A percentile compares a stretch with the other conserved stretches of the same genome.
phyloP scores from a whole-genome alignment of 2,113 vertebrate species.

The Halichoeres trimaculatus region DNA sequence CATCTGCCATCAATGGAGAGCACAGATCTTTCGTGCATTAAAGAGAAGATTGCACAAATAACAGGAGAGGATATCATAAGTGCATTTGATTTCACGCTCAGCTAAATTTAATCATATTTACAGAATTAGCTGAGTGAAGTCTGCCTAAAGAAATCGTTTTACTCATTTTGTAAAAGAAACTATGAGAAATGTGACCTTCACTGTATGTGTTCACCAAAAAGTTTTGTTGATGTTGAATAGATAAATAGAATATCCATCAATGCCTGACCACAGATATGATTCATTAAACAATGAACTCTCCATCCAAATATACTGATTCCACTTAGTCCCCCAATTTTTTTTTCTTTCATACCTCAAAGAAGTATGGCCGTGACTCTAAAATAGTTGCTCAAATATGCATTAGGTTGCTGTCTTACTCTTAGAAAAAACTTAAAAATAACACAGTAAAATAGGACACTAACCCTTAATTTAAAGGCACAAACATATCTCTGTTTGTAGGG shows the following conservation, averaged over 20 bases:
- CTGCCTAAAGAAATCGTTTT: not conserved
- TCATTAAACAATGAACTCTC: not conserved
- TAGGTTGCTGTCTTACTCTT: no score
- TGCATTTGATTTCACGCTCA: not conserved
- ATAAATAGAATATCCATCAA: no score
- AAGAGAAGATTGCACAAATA: conserved; percentile 10
- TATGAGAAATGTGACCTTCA: not conserved
- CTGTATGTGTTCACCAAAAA: not conserved
- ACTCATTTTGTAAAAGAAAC: not conserved
- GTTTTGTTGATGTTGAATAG: no score
- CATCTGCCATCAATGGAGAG: conserved; percentile 22
- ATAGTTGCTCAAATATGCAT: no score
- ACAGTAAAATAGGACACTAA: not conserved
- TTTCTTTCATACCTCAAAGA: no score
- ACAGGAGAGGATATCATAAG: not conserved
- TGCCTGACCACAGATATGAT: not conserved
- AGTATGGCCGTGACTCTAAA: no score
- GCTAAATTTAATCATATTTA: not conserved
- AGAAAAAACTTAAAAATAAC: not conserved
- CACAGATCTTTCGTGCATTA: conserved; percentile 28
- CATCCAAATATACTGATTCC: not conserved
- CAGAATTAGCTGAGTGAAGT: not conserved
- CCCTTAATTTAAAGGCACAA: no score
- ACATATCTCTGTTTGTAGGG: not conserved
- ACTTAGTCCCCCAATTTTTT: no score